Base-by-base conservation (phyloP, 2,888 invertebrate species). In the Spodoptera exigua region DNA sequence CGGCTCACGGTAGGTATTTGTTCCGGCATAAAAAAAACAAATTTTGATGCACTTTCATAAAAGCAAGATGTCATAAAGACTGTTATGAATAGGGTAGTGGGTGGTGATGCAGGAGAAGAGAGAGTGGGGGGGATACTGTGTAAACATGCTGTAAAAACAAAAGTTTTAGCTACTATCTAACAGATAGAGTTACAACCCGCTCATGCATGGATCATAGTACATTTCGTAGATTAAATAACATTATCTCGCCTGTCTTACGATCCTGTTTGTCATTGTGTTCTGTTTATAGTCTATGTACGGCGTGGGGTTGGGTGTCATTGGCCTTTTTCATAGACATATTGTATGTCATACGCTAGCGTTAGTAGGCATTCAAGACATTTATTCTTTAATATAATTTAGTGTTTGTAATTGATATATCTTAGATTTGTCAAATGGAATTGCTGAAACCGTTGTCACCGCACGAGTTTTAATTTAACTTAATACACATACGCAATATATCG, bases 141-240 rank as follows among this genome's bases (percentile, higher is more conserved):
- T 71, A 59, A 76, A 71, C 61, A 66, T 56, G 44, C 41, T 51
- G 59, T 75, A 76, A 75, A 65, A 72, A 71, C 61, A 61, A 71
- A 72, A 59, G 40, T 61, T 59, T 54, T 40, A 51, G 54, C 18
- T 46, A 55, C 54, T 41, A 56, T 55, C 40, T 52, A 61, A 59
- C 41, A 40, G 45, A 53, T 46, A 53, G 35, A 49, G 34, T 52
- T 43, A 44, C 52, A 35, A 61, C 13, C 17, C 45, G 51, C 27
- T 54, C 68, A 73, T 54, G 74, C 73, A 54, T 52, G 47, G 45
- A 36, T 65, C 52, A 27, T 45, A 46, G 21, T 41, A 51, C 34
- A 47, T 67, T 58, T 37, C 7, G 34, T 37, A 61, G 37, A 67
- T 67, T 66, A 46, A 54, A 67, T 45, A 44, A 59, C 65, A 60